phyloP scores from a whole-genome alignment of 2,113 vertebrate species.

The Zapus hudsonius region DNA sequence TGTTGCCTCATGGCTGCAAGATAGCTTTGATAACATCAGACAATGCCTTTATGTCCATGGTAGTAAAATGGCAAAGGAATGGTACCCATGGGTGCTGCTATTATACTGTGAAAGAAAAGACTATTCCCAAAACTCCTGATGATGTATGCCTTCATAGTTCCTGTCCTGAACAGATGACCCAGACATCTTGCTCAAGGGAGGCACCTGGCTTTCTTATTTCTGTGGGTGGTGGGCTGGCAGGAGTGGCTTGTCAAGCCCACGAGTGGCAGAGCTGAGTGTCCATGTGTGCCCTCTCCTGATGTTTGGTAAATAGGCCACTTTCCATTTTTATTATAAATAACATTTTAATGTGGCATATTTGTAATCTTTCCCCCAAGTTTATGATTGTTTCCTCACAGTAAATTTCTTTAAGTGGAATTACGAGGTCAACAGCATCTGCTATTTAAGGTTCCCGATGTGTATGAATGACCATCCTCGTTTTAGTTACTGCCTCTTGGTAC shows the following conservation, averaged over 20 bases:
- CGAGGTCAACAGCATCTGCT: neutral
- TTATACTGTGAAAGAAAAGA: neutral
- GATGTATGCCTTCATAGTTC: accelerated
- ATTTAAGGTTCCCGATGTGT: neutral
- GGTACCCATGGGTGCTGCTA: neutral
- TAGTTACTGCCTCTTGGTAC: accelerated
- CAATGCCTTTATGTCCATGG: neutral
- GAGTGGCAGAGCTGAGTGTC: neutral
- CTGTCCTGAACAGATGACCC: neutral
- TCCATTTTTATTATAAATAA: neutral
- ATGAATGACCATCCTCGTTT: accelerated
- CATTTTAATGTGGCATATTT: slow-evolving; percentile 25
- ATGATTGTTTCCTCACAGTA: slow-evolving; percentile 22
- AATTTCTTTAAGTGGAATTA: slow-evolving; percentile 38
- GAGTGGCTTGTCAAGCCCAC: accelerated
- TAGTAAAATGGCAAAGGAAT: neutral
- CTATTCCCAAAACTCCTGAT: accelerated
- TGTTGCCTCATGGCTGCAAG: neutral
- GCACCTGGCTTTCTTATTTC: neutral
- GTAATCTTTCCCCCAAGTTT: slow-evolving; percentile 10
- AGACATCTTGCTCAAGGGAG: neutral
- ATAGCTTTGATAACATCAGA: neutral
- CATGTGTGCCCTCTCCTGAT: too few species aligned
- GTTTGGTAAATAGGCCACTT: neutral
- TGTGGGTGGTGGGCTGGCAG: neutral